Evolutionary conservation across 2,797 vertebrate genomes (phyloP).

Genomic region (Chelmon rostratus): DNA sequence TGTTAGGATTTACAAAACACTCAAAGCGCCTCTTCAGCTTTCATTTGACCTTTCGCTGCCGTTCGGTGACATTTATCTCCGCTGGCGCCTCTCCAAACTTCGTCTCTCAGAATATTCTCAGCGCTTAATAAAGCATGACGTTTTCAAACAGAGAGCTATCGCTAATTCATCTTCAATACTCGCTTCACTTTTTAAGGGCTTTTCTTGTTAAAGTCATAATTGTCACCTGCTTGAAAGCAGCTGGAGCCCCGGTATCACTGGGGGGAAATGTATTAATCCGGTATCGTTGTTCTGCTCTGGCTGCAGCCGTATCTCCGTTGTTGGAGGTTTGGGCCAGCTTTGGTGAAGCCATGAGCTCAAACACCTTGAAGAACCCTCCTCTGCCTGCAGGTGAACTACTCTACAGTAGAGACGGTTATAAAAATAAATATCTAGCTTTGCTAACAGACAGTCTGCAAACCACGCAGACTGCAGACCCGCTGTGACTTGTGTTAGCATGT

Average conservation of each 20-base stretch:
- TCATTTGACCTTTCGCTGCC: slow-evolving; percentile 28
- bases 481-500: neutral
- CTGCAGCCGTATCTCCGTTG: neutral
- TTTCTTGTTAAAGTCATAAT: slow-evolving; percentile 9
- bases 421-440: too few relatives aligned
- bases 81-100: neutral
- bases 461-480: neutral
- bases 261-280: neutral
- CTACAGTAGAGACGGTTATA: neutral
- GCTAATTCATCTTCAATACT: slow-evolving; percentile 1
- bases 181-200: slow-evolving; percentile 24
- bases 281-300: neutral
- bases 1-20: slow-evolving; percentile 2
- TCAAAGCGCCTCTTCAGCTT: slow-evolving; percentile 28
- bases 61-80: slow-evolving; percentile 23
- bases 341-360: neutral
- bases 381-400: neutral
- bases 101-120: slow-evolving; percentile 5
- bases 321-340: neutral
- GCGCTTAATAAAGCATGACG: neutral
- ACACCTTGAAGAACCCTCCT: neutral
- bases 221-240: slow-evolving; percentile 2
- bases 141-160: slow-evolving; percentile 17
- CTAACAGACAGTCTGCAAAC: too few relatives aligned
- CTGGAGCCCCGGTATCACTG: neutral